Evolutionary conservation across 2,888 invertebrate genomes (phyloP).

Genomic region (Melinopterus prodromus): DNA sequence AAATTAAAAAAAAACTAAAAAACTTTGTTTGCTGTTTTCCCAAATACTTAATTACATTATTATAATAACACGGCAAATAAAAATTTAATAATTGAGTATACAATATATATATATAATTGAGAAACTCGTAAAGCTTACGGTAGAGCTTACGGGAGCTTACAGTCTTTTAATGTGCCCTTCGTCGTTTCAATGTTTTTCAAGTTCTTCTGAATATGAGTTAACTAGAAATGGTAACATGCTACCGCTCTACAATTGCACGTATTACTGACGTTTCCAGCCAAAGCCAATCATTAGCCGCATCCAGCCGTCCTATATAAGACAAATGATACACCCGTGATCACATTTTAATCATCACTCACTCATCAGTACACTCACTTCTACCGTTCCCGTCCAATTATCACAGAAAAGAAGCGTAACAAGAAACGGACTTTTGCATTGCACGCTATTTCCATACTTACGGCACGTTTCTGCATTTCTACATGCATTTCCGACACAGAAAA

Average conservation of each 20-base stretch:
- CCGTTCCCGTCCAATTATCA: neutral
- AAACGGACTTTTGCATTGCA: neutral
- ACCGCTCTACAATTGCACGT: neutral
- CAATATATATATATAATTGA: no score
- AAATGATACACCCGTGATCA: neutral
- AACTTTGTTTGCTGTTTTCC: no score
- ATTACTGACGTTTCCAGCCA: neutral
- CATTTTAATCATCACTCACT: neutral
- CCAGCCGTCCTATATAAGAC: neutral
- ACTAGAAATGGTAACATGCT: no score
- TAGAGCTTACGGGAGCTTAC: no score
- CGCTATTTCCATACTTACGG: neutral
- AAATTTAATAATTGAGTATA: no score
- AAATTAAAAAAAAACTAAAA: no score
- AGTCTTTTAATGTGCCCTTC: no score
- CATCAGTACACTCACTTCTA: neutral
- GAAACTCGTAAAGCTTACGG: no score
- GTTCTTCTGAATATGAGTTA: no score
- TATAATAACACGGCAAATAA: no score
- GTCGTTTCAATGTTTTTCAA: no score
- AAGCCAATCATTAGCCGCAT: neutral
- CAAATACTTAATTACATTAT: no score
- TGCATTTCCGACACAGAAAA: neutral
- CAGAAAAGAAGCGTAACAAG: neutral
- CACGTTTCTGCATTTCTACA: neutral